Evolutionary conservation across 2,888 invertebrate genomes (phyloP).

Genomic region (Acronicta aceris): DNA sequence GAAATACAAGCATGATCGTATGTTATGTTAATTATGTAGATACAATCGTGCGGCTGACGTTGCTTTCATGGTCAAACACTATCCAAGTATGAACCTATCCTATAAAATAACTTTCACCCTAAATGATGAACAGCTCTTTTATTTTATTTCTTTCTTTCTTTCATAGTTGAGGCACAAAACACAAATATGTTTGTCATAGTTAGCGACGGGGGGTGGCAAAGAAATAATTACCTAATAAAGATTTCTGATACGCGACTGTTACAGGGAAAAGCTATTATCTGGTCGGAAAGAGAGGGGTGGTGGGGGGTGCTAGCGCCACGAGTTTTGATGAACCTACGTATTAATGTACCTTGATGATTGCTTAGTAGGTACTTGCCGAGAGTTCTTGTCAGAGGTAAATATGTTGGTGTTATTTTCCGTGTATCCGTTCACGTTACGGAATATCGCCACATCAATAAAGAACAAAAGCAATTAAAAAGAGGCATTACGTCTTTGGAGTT

Average conservation of each 20-base stretch:
- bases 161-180: constrained; percentile 48
- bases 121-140: constrained; percentile 34
- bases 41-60: too few relatives aligned
- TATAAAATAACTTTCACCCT: constrained; percentile 9
- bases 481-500: too few relatives aligned
- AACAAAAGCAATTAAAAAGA: too few relatives aligned
- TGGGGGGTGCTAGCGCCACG: constrained; percentile 52
- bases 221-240: constrained; percentile 74
- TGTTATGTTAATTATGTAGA: too few relatives aligned
- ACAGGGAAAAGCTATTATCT: constrained; percentile 68
- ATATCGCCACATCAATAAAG: too few relatives aligned
- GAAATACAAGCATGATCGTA: too few relatives aligned
- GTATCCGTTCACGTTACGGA: too few relatives aligned
- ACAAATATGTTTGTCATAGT: constrained; percentile 70
- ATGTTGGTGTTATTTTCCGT: constrained; percentile 10
- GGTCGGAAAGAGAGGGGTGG: constrained; percentile 30
- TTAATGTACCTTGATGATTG: constrained; percentile 55
- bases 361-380: constrained; percentile 27
- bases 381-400: constrained; percentile 35
- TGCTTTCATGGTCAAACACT: background rate
- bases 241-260: constrained; percentile 65
- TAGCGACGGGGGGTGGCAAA: constrained; percentile 40
- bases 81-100: background rate
- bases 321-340: constrained; percentile 55
- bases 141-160: too few relatives aligned